Percentiles rank a stretch among this genome's conserved stretches.
Evolutionary conservation across 2,797 vertebrate species (phyloP).

Genomic region (Sarcoramphus papa): DNA sequence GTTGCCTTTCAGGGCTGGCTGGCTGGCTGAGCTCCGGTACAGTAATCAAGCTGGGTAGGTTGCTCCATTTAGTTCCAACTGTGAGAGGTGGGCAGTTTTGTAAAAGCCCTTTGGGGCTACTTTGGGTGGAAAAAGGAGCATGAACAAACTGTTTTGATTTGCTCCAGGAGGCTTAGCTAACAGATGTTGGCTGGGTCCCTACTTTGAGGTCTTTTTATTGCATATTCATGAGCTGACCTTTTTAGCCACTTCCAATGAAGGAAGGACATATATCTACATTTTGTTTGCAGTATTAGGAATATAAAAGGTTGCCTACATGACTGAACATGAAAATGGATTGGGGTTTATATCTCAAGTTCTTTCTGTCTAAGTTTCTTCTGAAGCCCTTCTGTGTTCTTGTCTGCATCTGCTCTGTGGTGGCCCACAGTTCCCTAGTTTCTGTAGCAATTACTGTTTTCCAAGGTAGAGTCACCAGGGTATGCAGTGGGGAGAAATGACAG

Average conservation of each 20-base stretch:
- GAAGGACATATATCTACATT: neutral
- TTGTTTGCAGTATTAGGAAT: neutral
- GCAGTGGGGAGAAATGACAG: slow-evolving; percentile 56
- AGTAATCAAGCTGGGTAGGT: neutral
- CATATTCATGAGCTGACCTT: slow-evolving; percentile 54
- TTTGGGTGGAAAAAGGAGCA: neutral
- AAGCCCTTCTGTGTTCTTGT: neutral
- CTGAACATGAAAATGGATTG: neutral
- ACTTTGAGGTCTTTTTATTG: neutral
- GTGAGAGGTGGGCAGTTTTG: neutral
- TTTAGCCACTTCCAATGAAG: neutral
- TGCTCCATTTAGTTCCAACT: neutral
- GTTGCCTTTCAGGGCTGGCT: neutral
- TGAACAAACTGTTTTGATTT: neutral
- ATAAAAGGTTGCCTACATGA: neutral
- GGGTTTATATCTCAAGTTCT: neutral
- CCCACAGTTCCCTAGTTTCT: slow-evolving; percentile 42
- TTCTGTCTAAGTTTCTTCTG: neutral
- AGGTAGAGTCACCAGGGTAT: slow-evolving; percentile 59
- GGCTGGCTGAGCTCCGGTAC: neutral
- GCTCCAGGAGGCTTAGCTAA: neutral
- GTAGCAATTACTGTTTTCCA: slow-evolving; percentile 64
- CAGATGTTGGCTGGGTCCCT: slow-evolving; percentile 14
- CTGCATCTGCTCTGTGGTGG: neutral
- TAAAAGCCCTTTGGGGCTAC: neutral